Percentiles rank a stretch among this genome's conserved stretches.
These are phyloP conservation scores for Masnerella sp. DNA, from an alignment of 2,888 invertebrate species.

Conservation along the genomic window DNA sequence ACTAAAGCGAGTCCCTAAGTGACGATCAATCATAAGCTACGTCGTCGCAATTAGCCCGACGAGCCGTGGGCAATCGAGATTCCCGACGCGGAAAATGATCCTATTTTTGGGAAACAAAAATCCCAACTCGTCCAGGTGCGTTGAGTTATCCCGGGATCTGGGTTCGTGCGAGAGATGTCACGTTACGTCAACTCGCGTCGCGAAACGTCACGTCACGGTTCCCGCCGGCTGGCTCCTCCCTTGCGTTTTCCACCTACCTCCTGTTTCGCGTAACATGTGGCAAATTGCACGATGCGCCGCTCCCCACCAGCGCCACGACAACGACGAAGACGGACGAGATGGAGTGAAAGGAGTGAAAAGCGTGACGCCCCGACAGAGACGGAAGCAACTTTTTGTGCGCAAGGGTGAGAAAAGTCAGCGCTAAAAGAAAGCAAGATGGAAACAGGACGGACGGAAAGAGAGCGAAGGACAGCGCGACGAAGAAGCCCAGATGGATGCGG, in stretches of 20 bases:
- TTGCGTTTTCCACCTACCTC: constrained; percentile 48
- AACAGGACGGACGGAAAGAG: constrained; percentile 40
- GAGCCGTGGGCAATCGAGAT: constrained; percentile 15
- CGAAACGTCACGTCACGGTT: constrained; percentile 53
- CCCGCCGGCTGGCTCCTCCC: constrained; percentile 39
- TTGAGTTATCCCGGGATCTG: constrained; percentile 31
- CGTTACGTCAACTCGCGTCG: constrained; percentile 64
- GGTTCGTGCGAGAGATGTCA: constrained; percentile 68
- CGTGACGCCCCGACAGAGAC: background rate
- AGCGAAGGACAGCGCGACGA: constrained; percentile 28
- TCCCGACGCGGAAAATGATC: constrained; percentile 18
- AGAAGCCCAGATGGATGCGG: constrained; percentile 50
- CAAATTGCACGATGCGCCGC: constrained; percentile 36
- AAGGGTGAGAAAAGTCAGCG: constrained; percentile 56
- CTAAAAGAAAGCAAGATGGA: too few relatives aligned
- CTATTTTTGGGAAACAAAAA: constrained; percentile 14
- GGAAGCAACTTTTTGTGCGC: background rate
- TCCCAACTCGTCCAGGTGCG: constrained; percentile 32
- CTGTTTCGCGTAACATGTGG: constrained; percentile 49
- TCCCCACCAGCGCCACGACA: constrained; percentile 27
- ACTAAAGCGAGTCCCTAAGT: too few relatives aligned
- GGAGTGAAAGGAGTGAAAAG: background rate
- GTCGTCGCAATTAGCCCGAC: too few relatives aligned
- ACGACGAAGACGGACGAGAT: constrained; percentile 27
- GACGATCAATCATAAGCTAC: too few relatives aligned